phyloP scores from a whole-genome alignment of 2,113 vertebrate genomes.

The Circaetus gallicus region DNA sequence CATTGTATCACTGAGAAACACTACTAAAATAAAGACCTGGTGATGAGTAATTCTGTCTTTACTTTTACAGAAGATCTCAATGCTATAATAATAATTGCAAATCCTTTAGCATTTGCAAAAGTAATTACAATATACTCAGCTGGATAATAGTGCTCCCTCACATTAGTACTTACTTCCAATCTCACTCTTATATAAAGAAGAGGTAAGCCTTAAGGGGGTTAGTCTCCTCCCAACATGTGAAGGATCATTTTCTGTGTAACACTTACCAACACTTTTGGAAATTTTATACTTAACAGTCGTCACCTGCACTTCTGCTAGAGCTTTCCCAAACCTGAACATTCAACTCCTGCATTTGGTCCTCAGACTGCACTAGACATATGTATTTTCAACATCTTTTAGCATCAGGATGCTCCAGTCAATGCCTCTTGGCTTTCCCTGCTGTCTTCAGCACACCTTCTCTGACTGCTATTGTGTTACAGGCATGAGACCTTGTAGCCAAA shows the following conservation, averaged over 20 bases:
- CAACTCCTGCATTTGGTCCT: neutral
- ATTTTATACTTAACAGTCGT: neutral
- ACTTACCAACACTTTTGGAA: neutral
- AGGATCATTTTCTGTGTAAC: neutral
- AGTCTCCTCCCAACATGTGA: neutral
- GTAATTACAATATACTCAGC: neutral
- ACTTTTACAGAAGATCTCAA: neutral
- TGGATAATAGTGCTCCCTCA: neutral
- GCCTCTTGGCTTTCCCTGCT: neutral
- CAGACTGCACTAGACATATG: neutral
- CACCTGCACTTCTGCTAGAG: neutral
- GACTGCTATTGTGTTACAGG: neutral
- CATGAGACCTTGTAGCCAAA: neutral
- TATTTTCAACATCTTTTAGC: neutral
- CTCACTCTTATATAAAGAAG: neutral
- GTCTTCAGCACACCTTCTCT: neutral
- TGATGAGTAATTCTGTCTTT: neutral
- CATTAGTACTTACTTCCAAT: neutral
- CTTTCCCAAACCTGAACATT: neutral
- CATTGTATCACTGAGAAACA: neutral
- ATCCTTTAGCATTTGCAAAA: neutral
- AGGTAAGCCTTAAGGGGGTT: neutral
- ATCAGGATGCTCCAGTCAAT: neutral
- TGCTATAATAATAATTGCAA: neutral
- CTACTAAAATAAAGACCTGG: neutral